Evolutionary conservation across 1,140 invertebrate genomes (phyloP), one percentile per base, ranked within the genome.

Genomic region (Drosophila mauritiana): DNA sequence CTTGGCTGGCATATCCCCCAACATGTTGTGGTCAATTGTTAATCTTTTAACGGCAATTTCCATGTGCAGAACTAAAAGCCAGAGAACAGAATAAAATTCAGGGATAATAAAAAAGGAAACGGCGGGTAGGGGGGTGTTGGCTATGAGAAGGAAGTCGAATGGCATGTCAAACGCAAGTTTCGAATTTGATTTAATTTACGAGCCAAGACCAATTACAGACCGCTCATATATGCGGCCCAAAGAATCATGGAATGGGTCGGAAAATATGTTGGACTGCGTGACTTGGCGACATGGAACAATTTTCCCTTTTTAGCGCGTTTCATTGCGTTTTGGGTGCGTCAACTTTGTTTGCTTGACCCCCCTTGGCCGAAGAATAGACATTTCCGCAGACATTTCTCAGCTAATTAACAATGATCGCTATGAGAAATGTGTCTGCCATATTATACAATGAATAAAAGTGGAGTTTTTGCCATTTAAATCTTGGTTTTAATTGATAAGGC

Each of bases 161-260:
- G 56, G 84, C 84, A 88, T 88, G 84, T 88, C 84, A 84, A 88
- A 88, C 84, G 84, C 84, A 89, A 88, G 72, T 84, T 77, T 88
- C 64, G 59, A 69, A 89, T 84, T 89, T 80, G 84, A 89, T 89
- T 88, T 88, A 88, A 88, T 88, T 88, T 88, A 88, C 72, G 84
- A 80, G 68, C 56, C 75, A 80, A 80, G 84, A 68, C 76, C 82
- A 88, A 83, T 89, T 88, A 80, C 63, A 79, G 65, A 45, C 65
- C 49, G 22, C 34, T 52, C 51, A 75, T 61, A 81, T 67, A 78
- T 81, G 64, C 58, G 27, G 27, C 57, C 75, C 59, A 57, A 46
- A 56, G 36, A 65, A 46, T 51, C 53, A 2, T 34, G 13, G 58
- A 34, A 52, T 8, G 55, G 39, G 46, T 48, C 37, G 64, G 36